Conservation (phyloP, 2,888 invertebrate species). For the Erannis defoliaria region DNA sequence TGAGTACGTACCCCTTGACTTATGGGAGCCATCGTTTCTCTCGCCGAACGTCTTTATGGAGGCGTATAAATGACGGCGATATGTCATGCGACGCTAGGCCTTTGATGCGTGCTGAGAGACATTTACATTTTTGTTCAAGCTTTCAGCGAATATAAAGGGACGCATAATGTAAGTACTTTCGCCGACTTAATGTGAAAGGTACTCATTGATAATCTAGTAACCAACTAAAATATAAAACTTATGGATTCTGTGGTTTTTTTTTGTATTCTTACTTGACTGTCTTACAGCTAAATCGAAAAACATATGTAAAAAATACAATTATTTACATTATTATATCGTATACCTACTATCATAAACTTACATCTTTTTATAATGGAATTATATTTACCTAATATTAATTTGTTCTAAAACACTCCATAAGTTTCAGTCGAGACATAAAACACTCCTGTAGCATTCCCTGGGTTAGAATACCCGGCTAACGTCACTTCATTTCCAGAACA, state of each 20-base stretch:
- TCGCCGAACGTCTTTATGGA: slow-evolving; percentile 61
- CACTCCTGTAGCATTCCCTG: slow-evolving; percentile 76
- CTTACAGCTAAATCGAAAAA: no score
- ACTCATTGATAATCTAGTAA: slow-evolving; percentile 1
- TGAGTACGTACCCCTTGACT: slow-evolving; percentile 50
- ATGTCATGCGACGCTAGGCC: slow-evolving; percentile 32
- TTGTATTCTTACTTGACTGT: no score
- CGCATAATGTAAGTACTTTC: slow-evolving; percentile 4
- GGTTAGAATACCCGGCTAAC: slow-evolving; percentile 75
- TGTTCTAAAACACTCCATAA: slow-evolving; percentile 62
- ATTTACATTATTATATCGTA: neutral
- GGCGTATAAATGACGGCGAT: slow-evolving; percentile 40
- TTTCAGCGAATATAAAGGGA: slow-evolving; percentile 13
- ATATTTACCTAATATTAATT: no score
- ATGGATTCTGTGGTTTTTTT: no score
- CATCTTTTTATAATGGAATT: no score
- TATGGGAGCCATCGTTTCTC: slow-evolving; percentile 62
- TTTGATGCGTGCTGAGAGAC: slow-evolving; percentile 21
- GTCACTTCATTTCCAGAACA: slow-evolving; percentile 73
- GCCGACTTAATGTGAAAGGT: neutral
- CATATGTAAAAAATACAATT: neutral
- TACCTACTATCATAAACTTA: no score
- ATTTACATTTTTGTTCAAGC: slow-evolving; percentile 20
- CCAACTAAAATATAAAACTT: neutral
- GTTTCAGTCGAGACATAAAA: slow-evolving; percentile 75